Base-by-base conservation (phyloP, 2,888 invertebrate species). In the Brenthis ino region DNA sequence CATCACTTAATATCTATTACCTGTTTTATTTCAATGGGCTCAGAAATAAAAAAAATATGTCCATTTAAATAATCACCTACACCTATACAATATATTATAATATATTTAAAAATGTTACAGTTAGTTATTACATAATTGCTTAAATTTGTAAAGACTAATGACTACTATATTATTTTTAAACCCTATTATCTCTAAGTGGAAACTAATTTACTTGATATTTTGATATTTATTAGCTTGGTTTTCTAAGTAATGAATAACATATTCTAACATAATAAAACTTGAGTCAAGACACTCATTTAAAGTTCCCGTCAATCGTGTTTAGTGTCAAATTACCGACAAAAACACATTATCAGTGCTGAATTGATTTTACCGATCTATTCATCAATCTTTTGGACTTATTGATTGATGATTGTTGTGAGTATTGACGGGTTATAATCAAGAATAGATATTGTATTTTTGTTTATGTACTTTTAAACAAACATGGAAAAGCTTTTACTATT, bases 381-480 rank as follows among this genome's bases (percentile, higher is more conserved):
- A 93, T 93, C 87, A 91, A 89, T 91, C 91, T 86, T 77, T 79
- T 80, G 85, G 89, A 89, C 86, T 90, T 83, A 84, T 89, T 91
- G 92, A 91, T 92, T 90, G 85, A 91, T 91, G 88, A 88, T 84
- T 84, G 82, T 77, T 61, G 77, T 77, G 77, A 75, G 77, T 82
- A 87, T 86, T 87, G 91, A 89, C 87, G 82, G 20, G 86, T 83
- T 84, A 86, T 91, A 90, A 92, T 92, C 92, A 91, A 88, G 90
- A 88, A 87, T 60, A 85, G 73, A 74, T 63, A 67, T 28, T 53
- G 37, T 53, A 53, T 16, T 53, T 16, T 33, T 43, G 33, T 48
- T 20, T 6, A 13, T 20, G 13, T 24, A 58, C 43, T 16, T 20
- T 37, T 20, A 11, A 53, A n/a, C 6, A 14, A 16, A 53, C 53